These are phyloP conservation scores for Pristionchus japonicus DNA, from an alignment of 2,888 invertebrate genomes.

Conservation along the genomic window DNA sequence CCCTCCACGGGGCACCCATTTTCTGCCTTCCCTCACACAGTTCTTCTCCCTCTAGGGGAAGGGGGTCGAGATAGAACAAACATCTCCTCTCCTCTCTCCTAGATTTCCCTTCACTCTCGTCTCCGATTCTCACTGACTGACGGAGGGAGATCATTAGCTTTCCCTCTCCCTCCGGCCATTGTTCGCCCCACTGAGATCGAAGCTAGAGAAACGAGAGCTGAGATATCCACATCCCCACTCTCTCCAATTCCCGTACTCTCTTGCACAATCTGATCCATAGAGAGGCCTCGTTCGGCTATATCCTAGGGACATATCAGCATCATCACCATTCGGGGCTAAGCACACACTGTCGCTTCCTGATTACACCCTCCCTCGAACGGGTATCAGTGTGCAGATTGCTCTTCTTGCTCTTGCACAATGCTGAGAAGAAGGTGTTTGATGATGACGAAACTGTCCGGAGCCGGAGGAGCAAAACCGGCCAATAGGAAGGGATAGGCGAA, in stretches of 20 bases:
- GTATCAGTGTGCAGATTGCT: conserved; percentile 24
- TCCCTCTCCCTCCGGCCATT: not conserved
- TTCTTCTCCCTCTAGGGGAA: not conserved
- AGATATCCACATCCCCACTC: not conserved
- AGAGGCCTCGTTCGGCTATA: not conserved
- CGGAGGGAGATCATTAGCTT: conserved; percentile 24
- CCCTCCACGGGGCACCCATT: not conserved
- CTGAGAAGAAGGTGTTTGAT: not conserved
- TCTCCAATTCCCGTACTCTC: no score
- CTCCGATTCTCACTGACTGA: not conserved
- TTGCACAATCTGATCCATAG: no score
- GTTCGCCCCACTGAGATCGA: conserved; percentile 5
- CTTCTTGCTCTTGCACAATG: not conserved
- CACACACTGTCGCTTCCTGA: not conserved
- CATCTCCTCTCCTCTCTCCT: not conserved
- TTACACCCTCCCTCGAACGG: not conserved
- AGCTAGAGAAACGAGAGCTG: not conserved
- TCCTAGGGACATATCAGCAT: not conserved
- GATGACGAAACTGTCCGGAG: not conserved
- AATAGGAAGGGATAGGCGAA: not conserved
- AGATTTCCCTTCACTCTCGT: not conserved
- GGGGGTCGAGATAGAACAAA: conserved; percentile 20
- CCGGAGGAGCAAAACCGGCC: not conserved
- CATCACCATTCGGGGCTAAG: not conserved
- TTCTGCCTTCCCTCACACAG: not conserved